These are phyloP conservation scores for Mactromeris polynyma DNA, from an alignment of 2,888 invertebrate species.

Conservation along the genomic window DNA sequence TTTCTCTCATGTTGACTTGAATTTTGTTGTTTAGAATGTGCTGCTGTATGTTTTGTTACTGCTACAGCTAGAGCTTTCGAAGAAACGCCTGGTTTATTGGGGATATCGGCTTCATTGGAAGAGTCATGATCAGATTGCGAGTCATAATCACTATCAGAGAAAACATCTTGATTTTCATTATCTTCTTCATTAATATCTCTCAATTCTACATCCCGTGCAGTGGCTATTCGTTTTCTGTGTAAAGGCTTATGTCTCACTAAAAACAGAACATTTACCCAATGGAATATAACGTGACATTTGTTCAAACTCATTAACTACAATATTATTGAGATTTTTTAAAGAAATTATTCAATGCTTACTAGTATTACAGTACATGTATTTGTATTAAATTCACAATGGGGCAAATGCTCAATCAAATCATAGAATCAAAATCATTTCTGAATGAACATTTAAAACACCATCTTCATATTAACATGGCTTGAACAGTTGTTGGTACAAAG, in stretches of 20 bases:
- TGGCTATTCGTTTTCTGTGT: not conserved
- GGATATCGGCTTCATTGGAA: not conserved
- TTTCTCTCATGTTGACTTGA: not conserved
- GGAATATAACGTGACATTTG: no score
- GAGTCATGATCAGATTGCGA: conserved; percentile 24
- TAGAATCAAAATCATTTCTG: not conserved
- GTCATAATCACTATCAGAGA: conserved; percentile 38
- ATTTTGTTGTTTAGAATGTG: not conserved
- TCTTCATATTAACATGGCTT: not conserved
- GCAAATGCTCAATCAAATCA: no score
- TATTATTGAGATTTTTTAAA: no score
- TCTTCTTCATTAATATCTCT: not conserved
- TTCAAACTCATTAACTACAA: no score
- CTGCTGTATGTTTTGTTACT: not conserved
- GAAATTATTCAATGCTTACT: no score
- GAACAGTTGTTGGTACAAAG: not conserved
- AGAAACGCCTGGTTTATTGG: not conserved
- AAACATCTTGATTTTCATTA: not conserved
- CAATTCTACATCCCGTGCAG: conserved; percentile 16
- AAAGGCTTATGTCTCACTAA: not conserved
- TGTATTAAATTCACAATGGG: no score
- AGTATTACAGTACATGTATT: no score
- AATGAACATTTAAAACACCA: not conserved
- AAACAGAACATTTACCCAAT: not conserved
- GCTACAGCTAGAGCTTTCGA: not conserved